phyloP scores from a whole-genome alignment of 2,797 vertebrate species.

The Acipenser oxyrinchus region DNA sequence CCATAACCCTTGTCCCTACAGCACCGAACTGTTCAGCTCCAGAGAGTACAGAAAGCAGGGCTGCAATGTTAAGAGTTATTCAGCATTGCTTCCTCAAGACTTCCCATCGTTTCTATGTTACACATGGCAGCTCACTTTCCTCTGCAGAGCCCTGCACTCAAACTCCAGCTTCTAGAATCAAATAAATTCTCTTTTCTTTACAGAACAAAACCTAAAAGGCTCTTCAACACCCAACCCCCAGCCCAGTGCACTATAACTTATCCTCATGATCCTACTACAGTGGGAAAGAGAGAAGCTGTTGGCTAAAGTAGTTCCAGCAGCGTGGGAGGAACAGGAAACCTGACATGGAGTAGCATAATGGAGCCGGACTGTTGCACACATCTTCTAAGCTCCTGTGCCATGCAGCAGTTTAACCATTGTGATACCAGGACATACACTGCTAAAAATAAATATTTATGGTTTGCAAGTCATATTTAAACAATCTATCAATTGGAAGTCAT shows the following conservation, averaged over 20 bases:
- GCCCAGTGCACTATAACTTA: slow-evolving; percentile 48
- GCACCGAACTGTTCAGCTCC: too few relatives aligned
- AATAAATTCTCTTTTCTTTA: slow-evolving; percentile 31
- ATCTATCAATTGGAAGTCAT: too few relatives aligned
- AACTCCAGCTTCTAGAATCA: background rate
- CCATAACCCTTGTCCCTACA: too few relatives aligned
- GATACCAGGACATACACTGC: too few relatives aligned
- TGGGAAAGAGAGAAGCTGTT: slow-evolving; percentile 51
- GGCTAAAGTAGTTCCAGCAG: slow-evolving; percentile 61
- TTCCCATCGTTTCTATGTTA: background rate
- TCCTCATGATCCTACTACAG: slow-evolving; percentile 53
- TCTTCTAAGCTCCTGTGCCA: too few relatives aligned
- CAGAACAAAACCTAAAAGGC: slow-evolving; percentile 41
- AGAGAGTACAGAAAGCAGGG: background rate
- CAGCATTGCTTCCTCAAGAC: background rate
- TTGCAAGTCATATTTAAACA: too few relatives aligned
- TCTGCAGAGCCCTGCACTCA: background rate
- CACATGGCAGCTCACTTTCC: background rate
- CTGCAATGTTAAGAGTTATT: background rate
- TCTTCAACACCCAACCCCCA: slow-evolving; percentile 42
- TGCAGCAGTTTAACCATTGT: too few relatives aligned
- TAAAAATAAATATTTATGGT: too few relatives aligned
- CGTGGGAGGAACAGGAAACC: slow-evolving; percentile 39
- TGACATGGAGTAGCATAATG: slow-evolving; percentile 27
- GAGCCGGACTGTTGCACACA: slow-evolving; percentile 35